These are phyloP conservation scores for Speoplatyrhinus poulsoni DNA, from an alignment of 2,113 vertebrate species.

Conservation along the genomic window DNA sequence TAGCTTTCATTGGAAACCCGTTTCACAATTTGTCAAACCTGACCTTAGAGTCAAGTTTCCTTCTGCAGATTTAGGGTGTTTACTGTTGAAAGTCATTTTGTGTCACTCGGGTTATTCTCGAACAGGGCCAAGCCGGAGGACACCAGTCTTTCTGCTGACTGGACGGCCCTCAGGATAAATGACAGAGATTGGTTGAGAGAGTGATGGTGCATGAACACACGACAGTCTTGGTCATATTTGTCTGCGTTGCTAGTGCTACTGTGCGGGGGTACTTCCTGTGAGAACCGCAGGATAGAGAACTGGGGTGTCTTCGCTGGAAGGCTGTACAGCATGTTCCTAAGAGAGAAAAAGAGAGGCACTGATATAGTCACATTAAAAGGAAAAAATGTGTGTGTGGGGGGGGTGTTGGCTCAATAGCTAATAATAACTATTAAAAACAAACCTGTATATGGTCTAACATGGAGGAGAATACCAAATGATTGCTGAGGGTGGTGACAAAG, in stretches of 20 bases:
- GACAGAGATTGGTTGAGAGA: conserved; percentile 81
- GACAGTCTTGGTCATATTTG: conserved; percentile 18
- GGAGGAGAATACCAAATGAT: too few species aligned
- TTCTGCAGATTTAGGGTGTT: not conserved
- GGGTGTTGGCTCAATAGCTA: too few species aligned
- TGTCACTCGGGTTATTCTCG: conserved; percentile 76
- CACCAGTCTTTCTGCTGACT: conserved; percentile 84
- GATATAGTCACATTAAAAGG: not conserved
- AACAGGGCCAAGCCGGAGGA: conserved; percentile 88
- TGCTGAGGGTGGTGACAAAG: too few species aligned
- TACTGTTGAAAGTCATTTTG: conserved; percentile 66
- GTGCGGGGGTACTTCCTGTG: conserved; percentile 63
- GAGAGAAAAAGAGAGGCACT: conserved; percentile 54
- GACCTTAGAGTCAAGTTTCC: too few species aligned
- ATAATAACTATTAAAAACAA: too few species aligned
- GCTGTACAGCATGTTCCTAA: conserved; percentile 90
- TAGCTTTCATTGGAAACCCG: too few species aligned
- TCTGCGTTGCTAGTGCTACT: conserved; percentile 33
- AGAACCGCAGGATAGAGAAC: conserved; percentile 82
- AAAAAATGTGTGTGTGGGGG: not conserved
- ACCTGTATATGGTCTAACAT: too few species aligned
- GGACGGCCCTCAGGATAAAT: conserved; percentile 82
- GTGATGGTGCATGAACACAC: conserved; percentile 67
- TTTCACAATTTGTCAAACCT: too few species aligned
- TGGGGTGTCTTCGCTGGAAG: conserved; percentile 78